phyloP scores from a whole-genome alignment of 2,113 vertebrate species.

The Pandion haliaetus region DNA sequence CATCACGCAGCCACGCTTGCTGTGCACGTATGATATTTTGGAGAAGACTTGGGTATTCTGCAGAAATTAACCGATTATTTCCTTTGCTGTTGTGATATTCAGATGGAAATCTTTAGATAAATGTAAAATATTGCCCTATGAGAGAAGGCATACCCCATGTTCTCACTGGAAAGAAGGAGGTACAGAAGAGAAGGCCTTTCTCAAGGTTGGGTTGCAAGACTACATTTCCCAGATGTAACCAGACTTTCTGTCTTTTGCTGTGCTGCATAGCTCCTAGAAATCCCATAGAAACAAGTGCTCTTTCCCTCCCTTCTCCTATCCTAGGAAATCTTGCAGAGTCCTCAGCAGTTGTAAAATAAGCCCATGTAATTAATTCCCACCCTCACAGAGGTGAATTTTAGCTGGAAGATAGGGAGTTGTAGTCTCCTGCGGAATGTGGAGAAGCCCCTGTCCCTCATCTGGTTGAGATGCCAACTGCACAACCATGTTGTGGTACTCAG shows the following conservation, averaged over 20 bases:
- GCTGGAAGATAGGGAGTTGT: background rate
- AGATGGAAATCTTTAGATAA: background rate
- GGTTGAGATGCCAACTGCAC: accelerated
- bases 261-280: background rate
- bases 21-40: accelerated
- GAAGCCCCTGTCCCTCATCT: background rate
- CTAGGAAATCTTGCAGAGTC: no score
- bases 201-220: background rate
- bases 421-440: accelerated
- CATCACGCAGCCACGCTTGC: background rate
- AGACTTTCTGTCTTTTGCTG: background rate
- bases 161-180: background rate
- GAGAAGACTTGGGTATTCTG: background rate
- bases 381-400: background rate
- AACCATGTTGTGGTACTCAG: background rate
- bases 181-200: background rate
- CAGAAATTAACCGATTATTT: accelerated
- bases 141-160: accelerated
- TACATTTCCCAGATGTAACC: background rate
- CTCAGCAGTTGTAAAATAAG: background rate
- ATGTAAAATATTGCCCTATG: background rate
- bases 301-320: background rate
- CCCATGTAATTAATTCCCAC: no score
- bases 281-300: background rate
- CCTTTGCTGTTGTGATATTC: background rate